Evolutionary conservation across 1,140 invertebrate genomes (phyloP).

Genomic region (Campoletis sonorensis): DNA sequence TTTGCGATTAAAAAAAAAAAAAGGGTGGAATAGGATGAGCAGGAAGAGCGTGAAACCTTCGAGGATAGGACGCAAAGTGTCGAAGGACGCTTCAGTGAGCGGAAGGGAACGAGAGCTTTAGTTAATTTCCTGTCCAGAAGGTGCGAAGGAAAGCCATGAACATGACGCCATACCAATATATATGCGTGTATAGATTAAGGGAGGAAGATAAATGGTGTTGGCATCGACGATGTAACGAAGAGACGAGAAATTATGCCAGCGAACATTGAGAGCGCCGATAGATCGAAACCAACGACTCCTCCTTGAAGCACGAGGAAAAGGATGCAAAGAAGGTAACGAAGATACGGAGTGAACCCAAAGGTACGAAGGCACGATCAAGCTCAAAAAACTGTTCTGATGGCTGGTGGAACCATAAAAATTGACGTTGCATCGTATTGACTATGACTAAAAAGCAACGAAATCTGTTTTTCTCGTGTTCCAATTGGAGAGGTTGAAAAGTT

Average conservation of each 20-base stretch:
- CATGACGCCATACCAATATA: not conserved
- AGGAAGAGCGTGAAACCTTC: not conserved
- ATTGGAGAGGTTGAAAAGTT: too few species aligned
- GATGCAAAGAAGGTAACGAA: not conserved
- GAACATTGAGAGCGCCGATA: constrained; percentile 7
- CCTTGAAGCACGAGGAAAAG: not conserved
- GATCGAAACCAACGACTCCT: constrained; percentile 16
- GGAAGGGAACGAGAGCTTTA: constrained; percentile 51
- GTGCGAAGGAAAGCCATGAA: constrained; percentile 16
- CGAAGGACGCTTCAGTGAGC: constrained; percentile 24
- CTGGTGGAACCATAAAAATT: not conserved
- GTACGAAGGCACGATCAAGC: not conserved
- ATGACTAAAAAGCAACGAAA: too few species aligned
- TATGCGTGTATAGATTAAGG: constrained; percentile 2
- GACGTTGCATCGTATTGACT: not conserved
- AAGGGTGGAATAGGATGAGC: not conserved
- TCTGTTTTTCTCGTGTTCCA: not conserved
- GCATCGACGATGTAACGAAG: not conserved
- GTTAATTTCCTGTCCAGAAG: constrained; percentile 55
- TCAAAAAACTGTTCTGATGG: not conserved
- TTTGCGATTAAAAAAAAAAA: not conserved
- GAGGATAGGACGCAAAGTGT: not conserved
- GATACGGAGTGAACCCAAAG: not conserved
- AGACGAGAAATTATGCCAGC: not conserved
- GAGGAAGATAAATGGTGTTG: constrained; percentile 3